Evolutionary conservation across 2,113 vertebrate species (phyloP).

Genomic region (Pholis gunnellus): DNA sequence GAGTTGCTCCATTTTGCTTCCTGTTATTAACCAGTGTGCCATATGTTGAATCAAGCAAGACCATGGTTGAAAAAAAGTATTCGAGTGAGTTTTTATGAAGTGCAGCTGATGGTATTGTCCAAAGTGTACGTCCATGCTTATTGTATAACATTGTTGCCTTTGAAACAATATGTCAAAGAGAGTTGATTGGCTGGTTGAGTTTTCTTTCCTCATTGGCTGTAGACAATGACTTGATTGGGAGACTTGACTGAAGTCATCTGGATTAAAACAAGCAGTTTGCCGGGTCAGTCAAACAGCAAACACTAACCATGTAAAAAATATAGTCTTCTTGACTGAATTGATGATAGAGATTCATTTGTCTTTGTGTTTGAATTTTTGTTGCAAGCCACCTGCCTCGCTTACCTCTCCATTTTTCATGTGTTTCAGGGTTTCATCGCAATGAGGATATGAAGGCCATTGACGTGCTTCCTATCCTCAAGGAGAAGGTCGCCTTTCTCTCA

Average conservation of each 20-base stretch:
- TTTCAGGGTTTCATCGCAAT: constrained; percentile 96
- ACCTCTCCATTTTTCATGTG: constrained; percentile 34
- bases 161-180: neutral
- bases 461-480: constrained; percentile 96
- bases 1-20: constrained; percentile 27
- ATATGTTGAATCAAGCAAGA: constrained; percentile 60
- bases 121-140: neutral
- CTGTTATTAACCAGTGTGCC: constrained; percentile 65
- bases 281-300: neutral
- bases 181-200: neutral
- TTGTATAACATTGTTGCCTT: neutral
- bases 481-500: constrained; percentile 98
- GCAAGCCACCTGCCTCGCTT: neutral
- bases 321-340: neutral
- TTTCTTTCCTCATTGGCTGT: neutral
- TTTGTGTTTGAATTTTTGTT: neutral
- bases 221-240: neutral
- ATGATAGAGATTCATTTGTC: neutral
- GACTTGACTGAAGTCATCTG: neutral
- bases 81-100: neutral
- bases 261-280: constrained; percentile 2
- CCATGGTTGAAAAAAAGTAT: constrained; percentile 2
- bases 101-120: neutral
- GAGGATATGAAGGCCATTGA: constrained; percentile 98
- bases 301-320: neutral